Evolutionary conservation across 2,113 vertebrate genomes (phyloP).

Genomic region (Thryonomys swinderianus): DNA sequence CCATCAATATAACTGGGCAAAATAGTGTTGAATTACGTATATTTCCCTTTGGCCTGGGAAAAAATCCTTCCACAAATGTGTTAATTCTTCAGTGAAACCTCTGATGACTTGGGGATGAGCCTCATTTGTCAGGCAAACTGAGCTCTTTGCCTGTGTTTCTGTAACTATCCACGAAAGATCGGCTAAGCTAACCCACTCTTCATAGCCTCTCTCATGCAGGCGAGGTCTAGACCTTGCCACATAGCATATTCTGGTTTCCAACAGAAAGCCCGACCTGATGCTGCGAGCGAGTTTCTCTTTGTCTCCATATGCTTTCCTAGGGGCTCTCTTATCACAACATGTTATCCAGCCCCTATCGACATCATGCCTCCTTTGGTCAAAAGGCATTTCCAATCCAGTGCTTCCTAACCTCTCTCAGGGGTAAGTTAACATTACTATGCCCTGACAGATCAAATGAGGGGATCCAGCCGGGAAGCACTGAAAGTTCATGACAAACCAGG

Average conservation of each 20-base stretch:
- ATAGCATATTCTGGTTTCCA: background rate
- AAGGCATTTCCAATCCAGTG: constrained; percentile 74
- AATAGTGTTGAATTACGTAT: rapidly evolving
- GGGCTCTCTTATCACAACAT: constrained; percentile 60
- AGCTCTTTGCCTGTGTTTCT: background rate
- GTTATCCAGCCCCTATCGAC: constrained; percentile 63
- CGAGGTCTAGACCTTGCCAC: constrained; percentile 58
- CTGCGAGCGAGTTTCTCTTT: constrained; percentile 55
- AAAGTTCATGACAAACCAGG: constrained; percentile 71
- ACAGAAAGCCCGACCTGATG: background rate
- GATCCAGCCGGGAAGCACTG: constrained; percentile 41
- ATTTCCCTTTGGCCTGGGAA: background rate
- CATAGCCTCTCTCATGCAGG: background rate
- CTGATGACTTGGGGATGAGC: background rate
- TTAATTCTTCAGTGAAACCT: background rate
- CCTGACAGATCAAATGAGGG: constrained; percentile 74
- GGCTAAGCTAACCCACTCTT: background rate
- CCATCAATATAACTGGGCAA: rapidly evolving
- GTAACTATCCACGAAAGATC: background rate
- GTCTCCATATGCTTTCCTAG: constrained; percentile 68
- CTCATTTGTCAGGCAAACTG: background rate
- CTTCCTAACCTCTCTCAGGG: constrained; percentile 62
- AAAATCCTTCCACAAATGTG: background rate
- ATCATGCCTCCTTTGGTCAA: constrained; percentile 62
- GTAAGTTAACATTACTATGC: constrained; percentile 58